Evolutionary conservation across 2,888 invertebrate genomes (phyloP).

Genomic region (Neoascia interrupta): DNA sequence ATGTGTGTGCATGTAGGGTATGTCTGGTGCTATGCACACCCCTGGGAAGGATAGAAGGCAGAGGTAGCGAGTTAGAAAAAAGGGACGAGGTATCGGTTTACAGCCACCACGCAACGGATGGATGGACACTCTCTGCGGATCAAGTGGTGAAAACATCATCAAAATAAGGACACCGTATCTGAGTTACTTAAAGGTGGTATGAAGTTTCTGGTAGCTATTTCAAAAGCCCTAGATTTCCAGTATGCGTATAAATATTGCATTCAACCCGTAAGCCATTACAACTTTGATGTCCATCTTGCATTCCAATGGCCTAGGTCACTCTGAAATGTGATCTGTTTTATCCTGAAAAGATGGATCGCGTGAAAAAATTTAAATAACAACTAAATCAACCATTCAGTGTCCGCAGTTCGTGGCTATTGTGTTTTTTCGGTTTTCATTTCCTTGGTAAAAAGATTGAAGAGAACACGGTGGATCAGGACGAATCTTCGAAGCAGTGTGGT

Average conservation of each 20-base stretch:
- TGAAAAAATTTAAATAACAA: slow-evolving; percentile 62
- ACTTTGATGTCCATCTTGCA: too few relatives aligned
- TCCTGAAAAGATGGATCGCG: slow-evolving; percentile 55
- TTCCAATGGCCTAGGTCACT: slow-evolving; percentile 1
- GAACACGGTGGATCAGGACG: background rate
- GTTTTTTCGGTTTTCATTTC: slow-evolving; percentile 62
- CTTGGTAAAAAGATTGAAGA: slow-evolving; percentile 13
- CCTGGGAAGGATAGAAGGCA: slow-evolving; percentile 49
- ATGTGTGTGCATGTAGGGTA: slow-evolving; percentile 35
- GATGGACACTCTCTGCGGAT: slow-evolving; percentile 20
- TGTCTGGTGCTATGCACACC: slow-evolving; percentile 52
- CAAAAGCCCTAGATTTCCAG: too few relatives aligned
- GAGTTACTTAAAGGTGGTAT: background rate
- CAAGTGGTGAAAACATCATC: slow-evolving; percentile 49
- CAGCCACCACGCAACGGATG: slow-evolving; percentile 42
- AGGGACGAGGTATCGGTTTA: slow-evolving; percentile 49
- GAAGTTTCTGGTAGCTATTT: background rate
- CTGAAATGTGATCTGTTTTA: slow-evolving; percentile 62
- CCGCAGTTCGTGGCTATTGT: slow-evolving; percentile 54
- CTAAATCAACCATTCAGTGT: slow-evolving; percentile 63
- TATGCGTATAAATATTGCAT: too few relatives aligned
- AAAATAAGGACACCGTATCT: slow-evolving; percentile 56
- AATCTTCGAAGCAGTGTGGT: slow-evolving; percentile 37
- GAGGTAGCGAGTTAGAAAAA: slow-evolving; percentile 36
- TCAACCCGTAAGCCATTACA: too few relatives aligned